phyloP scores from a whole-genome alignment of 2,113 vertebrate species.

The Rhizomys pruinosus region DNA sequence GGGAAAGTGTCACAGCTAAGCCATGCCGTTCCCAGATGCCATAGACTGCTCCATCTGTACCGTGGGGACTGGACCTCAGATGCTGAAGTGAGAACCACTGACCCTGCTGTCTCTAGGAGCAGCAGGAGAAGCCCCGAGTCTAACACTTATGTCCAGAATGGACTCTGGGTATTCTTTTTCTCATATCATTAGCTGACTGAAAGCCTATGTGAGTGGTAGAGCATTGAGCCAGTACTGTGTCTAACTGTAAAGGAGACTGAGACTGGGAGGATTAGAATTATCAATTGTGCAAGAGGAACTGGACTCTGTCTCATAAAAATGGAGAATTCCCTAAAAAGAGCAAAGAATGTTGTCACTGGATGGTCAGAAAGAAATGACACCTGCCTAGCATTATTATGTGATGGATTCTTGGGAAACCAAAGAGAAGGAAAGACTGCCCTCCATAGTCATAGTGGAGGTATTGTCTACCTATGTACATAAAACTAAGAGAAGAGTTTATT shows the following conservation, averaged over 20 bases:
- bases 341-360: background rate
- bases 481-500: background rate
- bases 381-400: background rate
- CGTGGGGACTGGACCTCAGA: too few species aligned
- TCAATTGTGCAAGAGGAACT: background rate
- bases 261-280: background rate
- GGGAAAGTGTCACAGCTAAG: background rate
- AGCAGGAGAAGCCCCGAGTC: background rate
- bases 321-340: background rate
- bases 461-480: background rate
- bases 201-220: background rate
- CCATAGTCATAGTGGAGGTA: background rate
- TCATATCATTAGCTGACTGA: background rate
- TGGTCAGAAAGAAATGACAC: background rate
- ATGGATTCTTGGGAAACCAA: background rate
- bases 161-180: background rate
- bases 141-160: background rate
- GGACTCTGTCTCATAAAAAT: background rate
- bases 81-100: background rate
- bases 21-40: background rate
- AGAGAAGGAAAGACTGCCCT: background rate
- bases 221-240: background rate
- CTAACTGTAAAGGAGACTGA: background rate
- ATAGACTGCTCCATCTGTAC: rapidly evolving
- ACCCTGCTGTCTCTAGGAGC: background rate